phyloP scores from a whole-genome alignment of 2,888 invertebrate species.

The Tachina fera region DNA sequence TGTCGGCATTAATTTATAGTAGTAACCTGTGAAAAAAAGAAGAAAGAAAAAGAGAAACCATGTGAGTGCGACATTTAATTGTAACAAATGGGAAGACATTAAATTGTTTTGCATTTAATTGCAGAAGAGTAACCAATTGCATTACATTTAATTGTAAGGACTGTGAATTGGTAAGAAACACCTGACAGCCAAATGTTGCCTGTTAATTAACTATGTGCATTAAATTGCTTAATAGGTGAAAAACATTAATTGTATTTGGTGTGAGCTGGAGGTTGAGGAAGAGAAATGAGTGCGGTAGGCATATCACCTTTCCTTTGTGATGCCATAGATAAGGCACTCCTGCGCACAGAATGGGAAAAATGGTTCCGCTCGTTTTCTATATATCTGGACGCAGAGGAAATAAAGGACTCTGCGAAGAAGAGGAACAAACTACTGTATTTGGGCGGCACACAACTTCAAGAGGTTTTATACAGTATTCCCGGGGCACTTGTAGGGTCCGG shows the following conservation, averaged over 20 bases:
- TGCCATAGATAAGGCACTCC: constrained; percentile 37
- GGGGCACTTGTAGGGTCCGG: constrained; percentile 27
- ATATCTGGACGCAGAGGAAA: constrained; percentile 65
- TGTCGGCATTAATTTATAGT: no score
- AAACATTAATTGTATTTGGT: background rate
- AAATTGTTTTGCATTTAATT: background rate
- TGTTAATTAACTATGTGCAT: background rate
- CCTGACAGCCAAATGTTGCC: background rate
- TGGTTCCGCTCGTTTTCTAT: constrained; percentile 47
- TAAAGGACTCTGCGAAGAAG: constrained; percentile 49
- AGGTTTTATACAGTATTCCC: constrained; percentile 42
- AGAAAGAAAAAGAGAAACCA: background rate
- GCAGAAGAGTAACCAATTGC: background rate
- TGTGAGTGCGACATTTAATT: background rate
- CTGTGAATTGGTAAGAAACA: background rate
- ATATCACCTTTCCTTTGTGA: constrained; percentile 19
- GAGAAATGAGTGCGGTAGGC: constrained; percentile 24
- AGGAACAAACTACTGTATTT: constrained; percentile 63
- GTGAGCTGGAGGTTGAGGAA: background rate
- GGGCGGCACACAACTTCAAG: constrained; percentile 63
- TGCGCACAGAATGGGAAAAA: constrained; percentile 62
- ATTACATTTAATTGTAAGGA: constrained; percentile 18
- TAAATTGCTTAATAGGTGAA: constrained; percentile 1
- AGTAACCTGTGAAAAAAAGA: background rate
- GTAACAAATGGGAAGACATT: background rate